These are phyloP conservation scores for Silurus lanzhouensis DNA, from an alignment of 2,797 vertebrate species.

Conservation along the genomic window DNA sequence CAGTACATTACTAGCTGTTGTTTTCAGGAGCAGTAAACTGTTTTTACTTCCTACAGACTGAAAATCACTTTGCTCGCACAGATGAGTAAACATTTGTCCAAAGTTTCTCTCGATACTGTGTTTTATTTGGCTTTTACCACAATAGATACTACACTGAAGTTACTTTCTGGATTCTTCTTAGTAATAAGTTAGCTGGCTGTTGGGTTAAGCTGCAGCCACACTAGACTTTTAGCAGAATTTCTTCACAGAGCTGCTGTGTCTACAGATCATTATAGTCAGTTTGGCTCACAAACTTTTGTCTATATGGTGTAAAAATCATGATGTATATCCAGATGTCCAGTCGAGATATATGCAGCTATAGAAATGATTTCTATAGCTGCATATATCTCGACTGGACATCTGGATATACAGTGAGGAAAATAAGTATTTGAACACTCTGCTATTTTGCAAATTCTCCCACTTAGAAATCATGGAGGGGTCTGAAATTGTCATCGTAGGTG, in stretches of 20 bases:
- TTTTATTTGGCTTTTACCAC: background rate
- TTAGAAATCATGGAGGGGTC: too few species aligned
- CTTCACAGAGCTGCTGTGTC: background rate
- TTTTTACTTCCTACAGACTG: background rate
- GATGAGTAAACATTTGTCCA: background rate
- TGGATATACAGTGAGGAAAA: too few species aligned
- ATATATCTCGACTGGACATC: too few species aligned
- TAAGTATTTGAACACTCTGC: too few species aligned
- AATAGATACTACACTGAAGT: background rate
- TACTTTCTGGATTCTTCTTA: background rate
- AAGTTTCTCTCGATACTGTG: background rate
- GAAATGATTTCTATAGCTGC: too few species aligned
- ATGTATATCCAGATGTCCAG: too few species aligned
- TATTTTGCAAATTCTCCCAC: too few species aligned
- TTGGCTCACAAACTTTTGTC: too few species aligned
- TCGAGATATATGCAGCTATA: too few species aligned
- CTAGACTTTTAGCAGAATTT: background rate
- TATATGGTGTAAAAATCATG: too few species aligned
- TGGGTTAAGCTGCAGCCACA: background rate
- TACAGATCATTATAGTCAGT: too few species aligned
- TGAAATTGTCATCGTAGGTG: too few species aligned
- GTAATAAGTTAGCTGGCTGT: background rate
- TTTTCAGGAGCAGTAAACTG: background rate
- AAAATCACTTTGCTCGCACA: background rate
- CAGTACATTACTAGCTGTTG: background rate